These are phyloP conservation scores for Clarias platycephalus DNA, from an alignment of 2,797 vertebrate species.

Conservation along the genomic window DNA sequence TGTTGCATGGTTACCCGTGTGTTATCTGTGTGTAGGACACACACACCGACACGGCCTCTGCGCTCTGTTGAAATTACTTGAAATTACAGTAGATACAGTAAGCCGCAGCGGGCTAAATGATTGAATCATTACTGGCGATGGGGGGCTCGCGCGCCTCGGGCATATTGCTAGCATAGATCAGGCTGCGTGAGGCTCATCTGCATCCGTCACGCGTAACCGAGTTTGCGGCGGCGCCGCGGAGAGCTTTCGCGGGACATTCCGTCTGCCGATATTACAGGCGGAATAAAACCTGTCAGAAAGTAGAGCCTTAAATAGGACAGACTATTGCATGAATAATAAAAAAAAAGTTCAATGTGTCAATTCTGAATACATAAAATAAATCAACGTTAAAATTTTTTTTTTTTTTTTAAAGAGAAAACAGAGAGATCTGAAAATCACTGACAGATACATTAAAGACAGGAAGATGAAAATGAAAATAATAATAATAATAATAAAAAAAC, in stretches of 20 bases:
- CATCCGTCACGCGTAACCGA: slow-evolving; percentile 60
- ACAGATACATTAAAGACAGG: background rate
- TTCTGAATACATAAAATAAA: background rate
- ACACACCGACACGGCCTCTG: slow-evolving; percentile 61
- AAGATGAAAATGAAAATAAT: background rate
- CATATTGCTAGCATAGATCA: slow-evolving; percentile 84
- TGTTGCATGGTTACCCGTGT: slow-evolving; percentile 40
- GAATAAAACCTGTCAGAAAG: slow-evolving; percentile 39
- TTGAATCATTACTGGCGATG: slow-evolving; percentile 79
- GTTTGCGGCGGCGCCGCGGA: slow-evolving; percentile 54
- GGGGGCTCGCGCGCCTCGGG: slow-evolving; percentile 72
- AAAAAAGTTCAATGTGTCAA: background rate
- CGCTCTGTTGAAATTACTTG: slow-evolving; percentile 51
- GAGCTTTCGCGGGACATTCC: slow-evolving; percentile 51
- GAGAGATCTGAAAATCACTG: background rate
- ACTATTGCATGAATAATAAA: slow-evolving; percentile 24
- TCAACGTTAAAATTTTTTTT: background rate
- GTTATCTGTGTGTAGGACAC: slow-evolving; percentile 70
- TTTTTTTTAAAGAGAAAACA: background rate
- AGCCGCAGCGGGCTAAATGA: slow-evolving; percentile 72
- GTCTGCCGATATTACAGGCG: slow-evolving; percentile 49
- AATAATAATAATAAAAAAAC: background rate
- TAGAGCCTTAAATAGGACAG: slow-evolving; percentile 33
- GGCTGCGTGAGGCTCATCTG: slow-evolving; percentile 67
- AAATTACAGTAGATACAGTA: slow-evolving; percentile 61